Base-by-base conservation (phyloP, 2,888 invertebrate genomes). In the Lasioglossum lativentre region DNA sequence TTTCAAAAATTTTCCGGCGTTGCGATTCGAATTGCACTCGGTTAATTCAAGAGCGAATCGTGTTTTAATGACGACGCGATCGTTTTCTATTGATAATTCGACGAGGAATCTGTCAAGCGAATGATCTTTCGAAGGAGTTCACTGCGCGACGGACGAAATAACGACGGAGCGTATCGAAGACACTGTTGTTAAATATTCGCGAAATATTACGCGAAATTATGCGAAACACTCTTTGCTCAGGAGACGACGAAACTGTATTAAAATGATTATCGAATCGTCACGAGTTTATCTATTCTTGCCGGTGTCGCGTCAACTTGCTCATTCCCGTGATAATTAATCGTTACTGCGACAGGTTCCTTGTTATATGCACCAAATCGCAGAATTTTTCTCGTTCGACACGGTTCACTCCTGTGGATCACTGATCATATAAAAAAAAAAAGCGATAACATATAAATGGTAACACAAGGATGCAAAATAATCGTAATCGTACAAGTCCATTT, bases 181-280 rank as follows among this genome's bases (percentile, higher is more conserved):
- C 12, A 70, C 77, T n/a, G 66, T 38, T 40, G 23, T 77, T 76
- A 86, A 40, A 83, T 75, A 78, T 56, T 56, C n/a, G n/a, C n/a
- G 12, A 56, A 56, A 56, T 56, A n/a, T n/a, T 56, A 56, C 56
- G 10, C 56, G 12, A 56, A 56, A 56, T 56, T 56, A 1, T 56
- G 12, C 75, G 77, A 78, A 83, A 78, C 74, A 86, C 80, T 90
- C 85, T 88, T 88, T 90, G 88, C 90, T 91, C 91, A 82, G 80
- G 71, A 83, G 79, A 82, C 68, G 71, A 79, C 68, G 73, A 83
- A 82, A 77, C 78, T 59, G 47, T 73, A 86, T 90, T 76, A 63
- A 86, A 86, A 86, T 78, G 78, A 83, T 82, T 86, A 79, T 63
- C 76, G 81, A 74, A 86, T 86, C 78, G 76, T 79, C 74, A 82